Evolutionary conservation across 2,888 invertebrate genomes (phyloP), one percentile per base, ranked within the genome.

Genomic region (Cabera pusaria): DNA sequence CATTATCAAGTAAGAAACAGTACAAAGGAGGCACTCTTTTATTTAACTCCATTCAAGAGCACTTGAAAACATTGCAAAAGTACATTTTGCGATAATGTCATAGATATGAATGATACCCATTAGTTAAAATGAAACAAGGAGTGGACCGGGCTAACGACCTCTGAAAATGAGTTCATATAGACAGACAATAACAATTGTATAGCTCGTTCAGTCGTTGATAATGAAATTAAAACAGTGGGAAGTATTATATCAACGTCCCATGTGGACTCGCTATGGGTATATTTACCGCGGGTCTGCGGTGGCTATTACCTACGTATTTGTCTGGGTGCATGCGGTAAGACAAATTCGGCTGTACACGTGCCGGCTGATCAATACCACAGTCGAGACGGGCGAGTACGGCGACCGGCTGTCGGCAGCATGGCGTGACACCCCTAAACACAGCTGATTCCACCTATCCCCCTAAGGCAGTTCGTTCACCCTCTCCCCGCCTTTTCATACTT

Each of bases 371-470:
- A 72, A 88, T 87, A 62, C 85, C 75, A 46, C 77, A 76, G 78
- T 85, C 90, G 64, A 86, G 88, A 79, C 90, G 90, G 14, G 69
- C 89, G 85, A 62, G 86, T 84, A 78, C 89, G 90, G 70, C 90
- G 86, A 64, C 82, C 76, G 62, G 66, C 72, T 78, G 75, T 66
- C 78, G 75, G 35, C 10, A 25, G 80, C 80, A 59, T 76, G 74
- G 71, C 77, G 75, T 74, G 78, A 71, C 80, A 71, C 83, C 87
- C 85, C 78, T 63, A 78, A 80, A 81, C 75, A 78, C 85, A 87
- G 88, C 87, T 87, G 88, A 86, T 86, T 67, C 76, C 66, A 70
- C 74, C 73, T 71, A 64, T 66, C 68, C 73, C 73, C 73, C 61
- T 61, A 59, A 55, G 61, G 43, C 59, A 70, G 79, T 78, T 71